These are phyloP conservation scores for Chrysopilus asiliformis DNA, from an alignment of 2,888 invertebrate species.

Conservation along the genomic window DNA sequence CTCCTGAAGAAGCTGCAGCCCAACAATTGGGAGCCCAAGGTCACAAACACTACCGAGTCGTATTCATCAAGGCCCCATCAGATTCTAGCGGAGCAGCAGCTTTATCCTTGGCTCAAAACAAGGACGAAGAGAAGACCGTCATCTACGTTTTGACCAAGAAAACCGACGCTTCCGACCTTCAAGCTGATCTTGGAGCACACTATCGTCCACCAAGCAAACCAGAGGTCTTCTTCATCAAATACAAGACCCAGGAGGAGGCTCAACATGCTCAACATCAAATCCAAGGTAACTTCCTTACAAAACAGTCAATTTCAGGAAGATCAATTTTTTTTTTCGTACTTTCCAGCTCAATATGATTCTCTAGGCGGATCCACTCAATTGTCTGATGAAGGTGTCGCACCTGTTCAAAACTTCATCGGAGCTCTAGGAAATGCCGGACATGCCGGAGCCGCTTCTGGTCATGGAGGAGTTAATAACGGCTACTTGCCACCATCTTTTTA, in stretches of 20 bases:
- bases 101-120: slow-evolving; percentile 28
- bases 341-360: slow-evolving; percentile 33
- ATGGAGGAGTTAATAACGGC: no score
- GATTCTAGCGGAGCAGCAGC: slow-evolving; percentile 25
- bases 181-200: slow-evolving; percentile 30
- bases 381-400: slow-evolving; percentile 32
- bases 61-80: slow-evolving; percentile 33
- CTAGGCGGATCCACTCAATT: slow-evolving; percentile 30
- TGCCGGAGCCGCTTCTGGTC: background rate
- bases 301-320: background rate
- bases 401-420: slow-evolving; percentile 31
- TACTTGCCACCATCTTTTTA: no score
- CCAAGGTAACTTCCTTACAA: slow-evolving; percentile 17
- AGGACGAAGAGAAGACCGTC: slow-evolving; percentile 34
- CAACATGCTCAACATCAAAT: slow-evolving; percentile 33
- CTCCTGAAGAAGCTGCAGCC: slow-evolving; percentile 6
- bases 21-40: slow-evolving; percentile 21
- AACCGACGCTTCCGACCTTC: slow-evolving; percentile 25
- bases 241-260: slow-evolving; percentile 34
- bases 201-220: slow-evolving; percentile 29
- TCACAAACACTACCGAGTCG: slow-evolving; percentile 33
- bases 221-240: slow-evolving; percentile 36
- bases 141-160: slow-evolving; percentile 35
- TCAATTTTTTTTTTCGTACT: slow-evolving; percentile 9
- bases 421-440: slow-evolving; percentile 18